Percentiles rank a stretch among this genome's conserved stretches.
These are phyloP conservation scores for Euphydryas editha DNA, from an alignment of 2,888 invertebrate species.

Conservation along the genomic window DNA sequence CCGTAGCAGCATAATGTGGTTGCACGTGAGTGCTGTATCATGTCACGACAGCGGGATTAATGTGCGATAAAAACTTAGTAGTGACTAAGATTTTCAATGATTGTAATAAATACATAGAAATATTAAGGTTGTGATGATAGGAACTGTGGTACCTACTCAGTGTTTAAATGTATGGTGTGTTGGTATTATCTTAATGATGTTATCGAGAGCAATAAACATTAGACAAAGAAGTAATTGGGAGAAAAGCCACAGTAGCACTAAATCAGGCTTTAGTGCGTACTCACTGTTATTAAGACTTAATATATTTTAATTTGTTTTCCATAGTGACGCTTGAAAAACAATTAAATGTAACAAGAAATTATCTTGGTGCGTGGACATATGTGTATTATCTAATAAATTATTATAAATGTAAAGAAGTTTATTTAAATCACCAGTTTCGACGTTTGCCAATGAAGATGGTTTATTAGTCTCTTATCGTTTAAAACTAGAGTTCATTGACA, in stretches of 20 bases:
- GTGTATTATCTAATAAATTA: not conserved
- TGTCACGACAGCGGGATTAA: too few relatives aligned
- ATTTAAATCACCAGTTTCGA: slow-evolving; percentile 27
- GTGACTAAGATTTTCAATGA: too few relatives aligned
- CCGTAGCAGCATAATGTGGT: too few relatives aligned
- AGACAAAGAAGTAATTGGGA: slow-evolving; percentile 33
- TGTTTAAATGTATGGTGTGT: slow-evolving; percentile 16
- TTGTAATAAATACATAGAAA: too few relatives aligned
- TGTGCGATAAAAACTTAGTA: too few relatives aligned
- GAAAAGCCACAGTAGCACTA: slow-evolving; percentile 36
- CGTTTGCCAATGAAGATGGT: slow-evolving; percentile 24
- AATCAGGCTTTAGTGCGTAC: slow-evolving; percentile 34
- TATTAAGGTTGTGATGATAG: too few relatives aligned
- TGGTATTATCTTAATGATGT: slow-evolving; percentile 40
- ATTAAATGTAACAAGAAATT: not conserved
- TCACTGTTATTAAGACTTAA: slow-evolving; percentile 32
- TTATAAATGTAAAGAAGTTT: slow-evolving; percentile 3
- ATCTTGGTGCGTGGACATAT: not conserved
- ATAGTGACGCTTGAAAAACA: not conserved
- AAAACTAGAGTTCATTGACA: slow-evolving; percentile 29
- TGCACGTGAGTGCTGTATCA: too few relatives aligned
- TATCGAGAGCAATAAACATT: slow-evolving; percentile 41
- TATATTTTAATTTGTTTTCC: slow-evolving; percentile 8
- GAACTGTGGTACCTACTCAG: too few relatives aligned
- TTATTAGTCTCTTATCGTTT: slow-evolving; percentile 32